These are phyloP conservation scores for Beris chalybata DNA, from an alignment of 2,888 invertebrate species.

Conservation along the genomic window DNA sequence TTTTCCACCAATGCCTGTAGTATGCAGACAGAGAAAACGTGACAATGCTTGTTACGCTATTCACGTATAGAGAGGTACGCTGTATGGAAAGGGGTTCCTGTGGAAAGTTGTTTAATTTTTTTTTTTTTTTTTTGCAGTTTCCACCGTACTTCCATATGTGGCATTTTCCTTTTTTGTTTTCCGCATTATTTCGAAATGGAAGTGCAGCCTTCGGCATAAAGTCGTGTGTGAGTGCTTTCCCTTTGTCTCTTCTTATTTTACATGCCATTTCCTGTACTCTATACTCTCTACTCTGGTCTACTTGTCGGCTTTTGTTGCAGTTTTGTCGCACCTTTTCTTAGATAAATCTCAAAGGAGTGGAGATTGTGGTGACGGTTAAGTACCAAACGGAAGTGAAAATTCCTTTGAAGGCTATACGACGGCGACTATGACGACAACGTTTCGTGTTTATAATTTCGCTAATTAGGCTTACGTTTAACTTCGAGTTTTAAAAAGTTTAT, in stretches of 20 bases:
- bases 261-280: slow-evolving; percentile 31
- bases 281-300: slow-evolving; percentile 28
- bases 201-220: slow-evolving; percentile 19
- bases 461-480: slow-evolving; percentile 31
- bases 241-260: slow-evolving; percentile 25
- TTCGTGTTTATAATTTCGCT: slow-evolving; percentile 23
- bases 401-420: slow-evolving; percentile 19
- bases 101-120: too few species aligned
- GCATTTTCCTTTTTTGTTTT: slow-evolving; percentile 10
- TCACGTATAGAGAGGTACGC: not conserved
- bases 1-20: slow-evolving; percentile 21
- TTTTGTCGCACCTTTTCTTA: slow-evolving; percentile 26
- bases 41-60: slow-evolving; percentile 24
- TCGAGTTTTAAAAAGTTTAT: too few species aligned
- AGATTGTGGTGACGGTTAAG: slow-evolving; percentile 29
- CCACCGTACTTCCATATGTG: not conserved
- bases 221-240: slow-evolving; percentile 15
- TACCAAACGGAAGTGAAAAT: slow-evolving; percentile 30
- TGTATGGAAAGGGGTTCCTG: slow-evolving; percentile 7
- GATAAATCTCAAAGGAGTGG: slow-evolving; percentile 17
- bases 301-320: slow-evolving; percentile 31
- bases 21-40: not conserved
- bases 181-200: slow-evolving; percentile 24
- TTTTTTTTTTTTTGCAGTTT: not conserved
- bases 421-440: slow-evolving; percentile 2